phyloP scores from a whole-genome alignment of 2,113 vertebrate genomes.

The Rafetus swinhoei region DNA sequence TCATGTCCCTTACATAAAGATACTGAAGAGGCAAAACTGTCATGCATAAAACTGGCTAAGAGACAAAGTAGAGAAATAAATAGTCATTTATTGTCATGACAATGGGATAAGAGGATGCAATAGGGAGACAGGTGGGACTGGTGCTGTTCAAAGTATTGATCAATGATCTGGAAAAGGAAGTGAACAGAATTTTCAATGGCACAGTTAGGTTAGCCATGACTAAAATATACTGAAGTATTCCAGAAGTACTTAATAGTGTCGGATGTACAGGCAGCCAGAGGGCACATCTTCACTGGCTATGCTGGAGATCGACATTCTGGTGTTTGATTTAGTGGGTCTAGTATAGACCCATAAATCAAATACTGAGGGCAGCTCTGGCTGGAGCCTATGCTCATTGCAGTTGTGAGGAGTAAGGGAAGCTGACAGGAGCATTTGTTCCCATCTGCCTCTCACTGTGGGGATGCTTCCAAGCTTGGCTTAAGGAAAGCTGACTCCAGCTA shows the following conservation, averaged over 20 bases:
- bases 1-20: neutral
- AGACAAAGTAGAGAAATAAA: neutral
- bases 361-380: too few species aligned
- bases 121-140: neutral
- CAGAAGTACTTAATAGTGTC: neutral
- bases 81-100: neutral
- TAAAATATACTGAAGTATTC: neutral
- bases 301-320: too few species aligned
- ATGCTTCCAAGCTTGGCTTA: too few species aligned
- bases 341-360: too few species aligned
- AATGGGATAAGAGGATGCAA: neutral
- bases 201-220: neutral
- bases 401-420: too few species aligned
- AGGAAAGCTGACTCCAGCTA: too few species aligned
- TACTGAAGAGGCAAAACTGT: neutral
- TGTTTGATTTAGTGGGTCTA: too few species aligned
- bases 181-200: neutral
- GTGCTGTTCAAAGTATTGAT: neutral
- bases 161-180: neutral
- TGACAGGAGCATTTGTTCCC: too few species aligned
- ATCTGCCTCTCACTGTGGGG: too few species aligned
- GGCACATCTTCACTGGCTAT: too few species aligned
- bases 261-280: fast-evolving
- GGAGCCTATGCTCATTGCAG: too few species aligned
- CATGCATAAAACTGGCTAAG: neutral